Percentiles rank a stretch among this genome's conserved stretches.
These are phyloP conservation scores for Campylomormyrus numenius DNA, from an alignment of 2,113 vertebrate species.

Conservation along the genomic window DNA sequence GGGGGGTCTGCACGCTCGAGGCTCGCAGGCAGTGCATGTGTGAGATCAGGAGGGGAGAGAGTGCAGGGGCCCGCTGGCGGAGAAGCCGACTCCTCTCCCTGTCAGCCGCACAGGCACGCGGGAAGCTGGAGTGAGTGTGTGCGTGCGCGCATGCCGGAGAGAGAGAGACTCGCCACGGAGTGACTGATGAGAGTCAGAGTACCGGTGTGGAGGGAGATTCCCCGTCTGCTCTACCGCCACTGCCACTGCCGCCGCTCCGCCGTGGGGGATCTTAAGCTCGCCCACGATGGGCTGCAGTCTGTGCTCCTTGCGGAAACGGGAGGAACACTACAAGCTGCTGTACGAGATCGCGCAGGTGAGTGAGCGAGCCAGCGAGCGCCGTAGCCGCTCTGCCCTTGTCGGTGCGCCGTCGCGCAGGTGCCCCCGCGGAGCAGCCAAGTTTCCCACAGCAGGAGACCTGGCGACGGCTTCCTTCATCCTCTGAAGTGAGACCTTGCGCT, in stretches of 20 bases:
- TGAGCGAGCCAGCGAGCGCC: not conserved
- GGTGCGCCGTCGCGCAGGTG: not conserved
- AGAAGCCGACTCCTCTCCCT: not conserved
- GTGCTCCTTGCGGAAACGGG: conserved; percentile 96
- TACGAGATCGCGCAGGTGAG: conserved; percentile 98
- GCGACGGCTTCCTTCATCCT: not conserved
- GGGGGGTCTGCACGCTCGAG: conserved; percentile 69
- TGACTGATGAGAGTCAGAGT: conserved; percentile 82
- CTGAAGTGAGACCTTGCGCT: not conserved
- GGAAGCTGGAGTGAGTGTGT: conserved; percentile 6
- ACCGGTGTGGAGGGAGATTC: conserved; percentile 79
- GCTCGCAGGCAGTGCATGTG: conserved; percentile 66
- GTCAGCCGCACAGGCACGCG: conserved; percentile 15
- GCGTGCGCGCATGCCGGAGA: conserved; percentile 27
- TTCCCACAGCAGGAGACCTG: not conserved
- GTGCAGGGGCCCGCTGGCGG: not conserved
- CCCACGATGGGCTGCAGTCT: conserved; percentile 98
- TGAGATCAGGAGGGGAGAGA: not conserved
- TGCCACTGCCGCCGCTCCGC: conserved; percentile 58
- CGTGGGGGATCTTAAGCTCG: conserved; percentile 71
- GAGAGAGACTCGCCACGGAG: conserved; percentile 70
- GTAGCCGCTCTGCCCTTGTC: not conserved
- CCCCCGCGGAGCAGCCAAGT: not conserved
- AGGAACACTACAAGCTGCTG: conserved; percentile 97
- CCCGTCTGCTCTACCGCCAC: conserved; percentile 70